Conservation (phyloP, 2,797 vertebrate genomes). For the Falco berigora region DNA sequence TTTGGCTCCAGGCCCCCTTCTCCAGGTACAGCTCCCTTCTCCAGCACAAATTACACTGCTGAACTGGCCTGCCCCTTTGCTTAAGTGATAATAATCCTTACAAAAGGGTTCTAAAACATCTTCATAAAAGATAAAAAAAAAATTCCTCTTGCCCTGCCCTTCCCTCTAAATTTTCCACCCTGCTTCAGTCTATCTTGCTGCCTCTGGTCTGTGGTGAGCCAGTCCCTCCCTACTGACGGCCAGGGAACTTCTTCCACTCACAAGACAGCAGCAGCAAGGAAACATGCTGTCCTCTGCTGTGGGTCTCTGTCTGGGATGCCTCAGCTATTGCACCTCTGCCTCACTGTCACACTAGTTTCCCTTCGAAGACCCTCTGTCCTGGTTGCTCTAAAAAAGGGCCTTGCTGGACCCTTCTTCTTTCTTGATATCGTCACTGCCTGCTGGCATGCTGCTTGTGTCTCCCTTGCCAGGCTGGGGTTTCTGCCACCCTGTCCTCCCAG, state of each 20-base stretch:
- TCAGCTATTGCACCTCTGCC: not conserved
- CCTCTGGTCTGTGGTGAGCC: not conserved
- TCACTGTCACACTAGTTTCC: not conserved
- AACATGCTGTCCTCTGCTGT: not conserved
- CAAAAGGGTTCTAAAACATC: not conserved
- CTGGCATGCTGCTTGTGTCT: not conserved
- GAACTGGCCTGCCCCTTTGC: not conserved
- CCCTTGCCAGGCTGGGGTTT: not conserved
- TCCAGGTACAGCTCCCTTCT: not conserved
- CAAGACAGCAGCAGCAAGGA: not conserved
- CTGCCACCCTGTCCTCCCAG: not conserved
- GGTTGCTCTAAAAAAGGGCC: not conserved
- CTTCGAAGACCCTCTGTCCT: not conserved
- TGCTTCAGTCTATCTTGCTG: not conserved
- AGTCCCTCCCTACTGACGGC: not conserved
- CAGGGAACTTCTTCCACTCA: not conserved
- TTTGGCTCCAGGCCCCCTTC: not conserved
- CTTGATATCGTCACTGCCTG: not conserved
- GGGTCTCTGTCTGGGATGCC: fast-evolving
- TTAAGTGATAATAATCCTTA: not conserved
- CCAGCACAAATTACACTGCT: not conserved
- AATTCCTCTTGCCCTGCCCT: not conserved
- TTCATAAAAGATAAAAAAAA: not conserved
- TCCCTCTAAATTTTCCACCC: not conserved
- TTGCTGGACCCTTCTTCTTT: not conserved